phyloP scores from a whole-genome alignment of 2,113 vertebrate species.

The Chauna torquata region DNA sequence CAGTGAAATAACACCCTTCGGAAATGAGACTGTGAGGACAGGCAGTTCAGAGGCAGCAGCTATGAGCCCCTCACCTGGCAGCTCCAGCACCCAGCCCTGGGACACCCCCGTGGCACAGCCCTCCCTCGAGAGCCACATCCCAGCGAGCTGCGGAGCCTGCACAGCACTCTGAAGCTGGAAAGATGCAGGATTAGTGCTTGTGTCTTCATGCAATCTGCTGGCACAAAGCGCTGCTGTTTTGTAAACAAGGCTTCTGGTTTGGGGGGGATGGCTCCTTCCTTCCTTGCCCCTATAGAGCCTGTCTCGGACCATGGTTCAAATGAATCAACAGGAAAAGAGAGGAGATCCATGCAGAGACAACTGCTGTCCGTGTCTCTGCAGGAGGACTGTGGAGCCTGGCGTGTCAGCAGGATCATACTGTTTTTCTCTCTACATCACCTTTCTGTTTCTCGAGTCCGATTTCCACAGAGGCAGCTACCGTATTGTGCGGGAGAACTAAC shows the following conservation, averaged over 20 bases:
- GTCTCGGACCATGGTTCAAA: accelerated
- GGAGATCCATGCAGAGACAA: accelerated
- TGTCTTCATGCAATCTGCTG: accelerated
- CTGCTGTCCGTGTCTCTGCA: not conserved
- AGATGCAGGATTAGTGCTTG: not conserved
- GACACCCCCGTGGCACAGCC: accelerated
- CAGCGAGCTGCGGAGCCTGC: not conserved
- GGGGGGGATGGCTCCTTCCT: not conserved
- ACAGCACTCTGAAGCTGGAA: not conserved
- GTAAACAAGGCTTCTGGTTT: not conserved
- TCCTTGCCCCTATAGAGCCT: accelerated
- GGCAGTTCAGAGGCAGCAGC: not conserved
- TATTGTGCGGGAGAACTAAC: not conserved
- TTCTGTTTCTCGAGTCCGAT: not conserved
- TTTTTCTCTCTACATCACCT: accelerated
- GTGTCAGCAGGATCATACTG: accelerated
- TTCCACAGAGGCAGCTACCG: not conserved
- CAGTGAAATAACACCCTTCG: conserved; percentile 79
- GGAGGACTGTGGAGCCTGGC: not conserved
- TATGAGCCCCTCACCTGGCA: not conserved
- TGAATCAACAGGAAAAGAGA: too few relatives aligned
- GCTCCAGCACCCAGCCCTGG: not conserved
- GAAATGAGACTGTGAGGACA: conserved; percentile 61
- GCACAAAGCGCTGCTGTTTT: not conserved
- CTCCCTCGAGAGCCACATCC: accelerated